Percentiles rank a stretch among this genome's conserved stretches.
Evolutionary conservation across 2,113 vertebrate genomes (phyloP).

Genomic region (Cisticola juncidis): DNA sequence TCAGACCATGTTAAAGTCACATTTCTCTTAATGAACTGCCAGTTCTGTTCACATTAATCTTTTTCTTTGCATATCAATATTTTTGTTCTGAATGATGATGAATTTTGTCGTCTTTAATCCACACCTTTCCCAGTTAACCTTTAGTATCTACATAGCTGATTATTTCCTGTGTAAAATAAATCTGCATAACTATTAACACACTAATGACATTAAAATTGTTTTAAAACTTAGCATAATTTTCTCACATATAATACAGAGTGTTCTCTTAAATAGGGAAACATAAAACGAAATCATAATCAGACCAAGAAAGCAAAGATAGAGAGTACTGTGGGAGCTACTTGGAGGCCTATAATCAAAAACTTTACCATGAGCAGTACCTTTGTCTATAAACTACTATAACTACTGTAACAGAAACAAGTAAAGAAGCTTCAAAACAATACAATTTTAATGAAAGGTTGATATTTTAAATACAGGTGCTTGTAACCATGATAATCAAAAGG

Average conservation of each 20-base stretch:
- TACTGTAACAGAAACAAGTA: not conserved
- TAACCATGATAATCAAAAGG: not conserved
- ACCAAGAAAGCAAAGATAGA: not conserved
- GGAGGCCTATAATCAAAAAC: not conserved
- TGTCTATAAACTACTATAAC: not conserved
- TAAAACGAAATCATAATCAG: not conserved
- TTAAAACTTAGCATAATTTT: not conserved
- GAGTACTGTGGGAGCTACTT: not conserved
- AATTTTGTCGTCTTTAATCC: not conserved
- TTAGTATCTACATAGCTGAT: not conserved
- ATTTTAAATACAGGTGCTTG: not conserved
- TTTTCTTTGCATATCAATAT: not conserved
- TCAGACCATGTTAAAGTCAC: not conserved
- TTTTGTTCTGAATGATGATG: not conserved
- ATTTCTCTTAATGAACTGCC: constrained; percentile 1
- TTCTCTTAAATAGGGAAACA: not conserved
- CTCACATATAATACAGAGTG: not conserved
- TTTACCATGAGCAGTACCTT: not conserved
- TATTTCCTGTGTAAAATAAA: not conserved
- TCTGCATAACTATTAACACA: not conserved
- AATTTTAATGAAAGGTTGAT: not conserved
- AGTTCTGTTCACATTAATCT: not conserved
- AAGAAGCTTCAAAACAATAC: not conserved
- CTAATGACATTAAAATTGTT: not conserved
- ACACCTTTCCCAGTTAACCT: not conserved